Base-by-base conservation (phyloP, 1,140 invertebrate genomes). In the Ephestia elutella region DNA sequence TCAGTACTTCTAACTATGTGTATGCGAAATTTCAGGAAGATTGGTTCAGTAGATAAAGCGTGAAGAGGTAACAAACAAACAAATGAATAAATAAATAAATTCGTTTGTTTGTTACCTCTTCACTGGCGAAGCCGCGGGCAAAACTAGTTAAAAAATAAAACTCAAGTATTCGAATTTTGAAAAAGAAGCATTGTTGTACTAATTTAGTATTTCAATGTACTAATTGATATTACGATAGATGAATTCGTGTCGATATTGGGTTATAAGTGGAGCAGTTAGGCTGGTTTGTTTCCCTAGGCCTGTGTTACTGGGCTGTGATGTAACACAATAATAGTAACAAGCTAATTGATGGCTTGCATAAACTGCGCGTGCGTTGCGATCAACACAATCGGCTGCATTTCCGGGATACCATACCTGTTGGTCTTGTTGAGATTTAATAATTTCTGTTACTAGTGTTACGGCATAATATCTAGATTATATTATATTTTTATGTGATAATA, bases 271-370 rank as follows among this genome's bases (percentile, higher is more conserved):
- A 71, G 65, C 65, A 69, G 53, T 32, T 51, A 58, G 65, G 61
- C 62, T 56, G 48, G 62, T 70, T 66, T 71, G 68, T 73, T 76
- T 67, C 62, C 73, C 71, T 68, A 56, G 63, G 51, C 54, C 54
- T 66, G 49, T 63, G 62, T 68, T 66, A 63, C 55, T 54, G 49
- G 38, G 55, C 60, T 62, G 21, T 66, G 65, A 56, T 73, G 80
- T 80, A 85, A 86, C 66, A 82, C 80, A 83, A 86, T n/a, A n/a
- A n/a, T 82, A 75, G 73, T 70, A 74, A 71, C 70, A 62, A 68
- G 65, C 78, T 87, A 86, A 85, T 87, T 80, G 78, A 86, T 83
- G 72, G 71, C 77, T 87, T 87, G 79, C 85, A 80, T 84, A 87
- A 87, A 73, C 70, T 44, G 68, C 66, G 71, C 73, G 75, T 73